These are phyloP conservation scores for Enoplosus armatus DNA, from an alignment of 2,797 vertebrate species.

Conservation along the genomic window DNA sequence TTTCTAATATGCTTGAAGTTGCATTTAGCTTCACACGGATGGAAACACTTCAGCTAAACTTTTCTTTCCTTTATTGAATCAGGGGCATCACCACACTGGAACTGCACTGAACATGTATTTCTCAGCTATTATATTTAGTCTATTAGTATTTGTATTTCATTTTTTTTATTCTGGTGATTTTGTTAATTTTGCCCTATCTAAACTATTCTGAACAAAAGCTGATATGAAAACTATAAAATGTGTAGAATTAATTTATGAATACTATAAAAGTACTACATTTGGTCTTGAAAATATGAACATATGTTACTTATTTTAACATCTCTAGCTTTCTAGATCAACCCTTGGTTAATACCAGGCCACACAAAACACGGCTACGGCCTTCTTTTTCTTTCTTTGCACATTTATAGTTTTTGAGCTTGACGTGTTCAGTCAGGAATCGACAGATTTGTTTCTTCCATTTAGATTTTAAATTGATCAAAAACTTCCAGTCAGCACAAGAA, in stretches of 20 bases:
- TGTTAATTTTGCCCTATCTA: neutral
- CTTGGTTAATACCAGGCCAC: too few relatives aligned
- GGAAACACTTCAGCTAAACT: neutral
- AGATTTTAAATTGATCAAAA: neutral
- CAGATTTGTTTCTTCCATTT: neutral
- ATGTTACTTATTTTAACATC: neutral
- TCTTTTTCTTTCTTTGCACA: neutral
- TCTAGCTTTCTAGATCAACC: neutral
- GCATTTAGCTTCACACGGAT: neutral
- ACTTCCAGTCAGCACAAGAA: too few relatives aligned
- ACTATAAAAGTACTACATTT: too few relatives aligned
- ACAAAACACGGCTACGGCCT: neutral
- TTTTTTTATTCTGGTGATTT: neutral
- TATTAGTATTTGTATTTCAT: neutral
- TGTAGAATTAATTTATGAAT: neutral
- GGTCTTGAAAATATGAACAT: neutral
- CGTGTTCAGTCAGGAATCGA: too few relatives aligned
- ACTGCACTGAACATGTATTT: neutral
- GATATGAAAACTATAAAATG: neutral
- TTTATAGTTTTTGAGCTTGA: neutral
- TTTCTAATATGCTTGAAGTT: neutral
- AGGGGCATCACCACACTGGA: neutral
- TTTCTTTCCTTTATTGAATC: too few relatives aligned
- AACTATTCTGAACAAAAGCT: neutral
- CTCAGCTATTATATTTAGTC: neutral